A percentile compares a stretch with the other conserved stretches of the same genome.
Evolutionary conservation across 2,888 invertebrate genomes (phyloP).

Genomic region (Cheilosia grossa): DNA sequence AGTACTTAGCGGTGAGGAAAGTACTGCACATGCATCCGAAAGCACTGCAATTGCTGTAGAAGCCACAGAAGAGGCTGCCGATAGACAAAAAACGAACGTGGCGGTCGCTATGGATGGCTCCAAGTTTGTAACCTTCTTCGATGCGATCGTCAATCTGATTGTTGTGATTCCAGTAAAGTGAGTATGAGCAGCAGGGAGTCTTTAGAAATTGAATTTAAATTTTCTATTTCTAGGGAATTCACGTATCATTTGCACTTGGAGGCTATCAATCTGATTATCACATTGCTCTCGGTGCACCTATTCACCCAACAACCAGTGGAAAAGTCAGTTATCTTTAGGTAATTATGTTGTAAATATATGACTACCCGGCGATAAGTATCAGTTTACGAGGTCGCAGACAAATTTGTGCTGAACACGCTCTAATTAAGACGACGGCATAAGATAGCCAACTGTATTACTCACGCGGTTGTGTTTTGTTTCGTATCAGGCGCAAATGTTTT

Average conservation of each 20-base stretch:
- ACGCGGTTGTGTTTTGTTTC: too few species aligned
- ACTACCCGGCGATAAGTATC: background rate
- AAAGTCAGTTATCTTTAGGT: conserved; percentile 86
- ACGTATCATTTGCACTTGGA: conserved; percentile 95
- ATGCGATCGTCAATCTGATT: conserved; percentile 82
- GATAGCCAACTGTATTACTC: too few species aligned
- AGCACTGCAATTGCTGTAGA: conserved; percentile 78
- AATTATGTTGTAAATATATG: background rate
- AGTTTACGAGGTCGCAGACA: background rate
- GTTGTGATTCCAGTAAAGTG: conserved; percentile 83
- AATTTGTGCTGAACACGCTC: background rate
- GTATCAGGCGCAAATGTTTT: too few species aligned
- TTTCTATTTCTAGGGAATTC: conserved; percentile 86
- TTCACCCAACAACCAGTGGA: conserved; percentile 89
- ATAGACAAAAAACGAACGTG: conserved; percentile 64
- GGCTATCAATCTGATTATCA: conserved; percentile 92
- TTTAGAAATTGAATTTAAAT: background rate
- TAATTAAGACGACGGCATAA: too few species aligned
- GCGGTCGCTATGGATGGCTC: conserved; percentile 81
- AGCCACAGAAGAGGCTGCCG: conserved; percentile 76
- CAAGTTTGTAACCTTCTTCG: conserved; percentile 82
- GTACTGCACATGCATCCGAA: conserved; percentile 58
- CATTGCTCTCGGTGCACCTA: conserved; percentile 94
- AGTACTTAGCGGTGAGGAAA: conserved; percentile 76
- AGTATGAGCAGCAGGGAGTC: conserved; percentile 40